Evolutionary conservation across 2,888 invertebrate species (phyloP).

Genomic region (Junonia oenone): DNA sequence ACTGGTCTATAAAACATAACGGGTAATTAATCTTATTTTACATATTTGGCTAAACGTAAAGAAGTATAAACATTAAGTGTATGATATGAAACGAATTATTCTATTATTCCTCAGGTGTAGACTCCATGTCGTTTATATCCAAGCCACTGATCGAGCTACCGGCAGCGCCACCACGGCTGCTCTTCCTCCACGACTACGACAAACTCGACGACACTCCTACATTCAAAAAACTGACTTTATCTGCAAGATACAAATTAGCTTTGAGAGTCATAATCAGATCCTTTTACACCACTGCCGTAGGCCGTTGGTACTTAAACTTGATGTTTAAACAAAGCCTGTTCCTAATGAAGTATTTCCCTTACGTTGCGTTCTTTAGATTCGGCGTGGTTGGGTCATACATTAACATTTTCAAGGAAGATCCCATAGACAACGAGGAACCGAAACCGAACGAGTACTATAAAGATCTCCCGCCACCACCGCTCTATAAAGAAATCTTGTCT

Average conservation of each 20-base stretch:
- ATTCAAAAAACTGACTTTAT: constrained; percentile 57
- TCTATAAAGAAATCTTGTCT: constrained; percentile 43
- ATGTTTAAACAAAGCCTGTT: constrained; percentile 79
- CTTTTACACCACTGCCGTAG: constrained; percentile 66
- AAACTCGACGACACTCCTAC: constrained; percentile 57
- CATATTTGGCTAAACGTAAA: too few species aligned
- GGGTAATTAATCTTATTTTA: too few species aligned
- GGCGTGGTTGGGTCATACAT: constrained; percentile 82
- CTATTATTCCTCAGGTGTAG: constrained; percentile 46
- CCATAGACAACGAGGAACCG: constrained; percentile 48
- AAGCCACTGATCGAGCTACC: constrained; percentile 47
- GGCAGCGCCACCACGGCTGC: constrained; percentile 41
- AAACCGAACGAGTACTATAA: constrained; percentile 55
- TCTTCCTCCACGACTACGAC: constrained; percentile 62
- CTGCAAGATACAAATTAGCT: constrained; percentile 48
- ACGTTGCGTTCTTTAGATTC: constrained; percentile 82
- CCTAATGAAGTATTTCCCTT: constrained; percentile 84
- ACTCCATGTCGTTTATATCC: constrained; percentile 41
- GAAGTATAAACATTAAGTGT: neutral
- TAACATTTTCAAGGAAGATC: constrained; percentile 73
- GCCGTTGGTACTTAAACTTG: constrained; percentile 81
- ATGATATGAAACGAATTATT: neutral
- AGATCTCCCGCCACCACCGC: constrained; percentile 37
- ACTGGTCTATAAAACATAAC: too few species aligned
- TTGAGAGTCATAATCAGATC: constrained; percentile 34